Base-by-base conservation (phyloP, 2,113 vertebrate genomes). In the Pangasianodon hypophthalmus region DNA sequence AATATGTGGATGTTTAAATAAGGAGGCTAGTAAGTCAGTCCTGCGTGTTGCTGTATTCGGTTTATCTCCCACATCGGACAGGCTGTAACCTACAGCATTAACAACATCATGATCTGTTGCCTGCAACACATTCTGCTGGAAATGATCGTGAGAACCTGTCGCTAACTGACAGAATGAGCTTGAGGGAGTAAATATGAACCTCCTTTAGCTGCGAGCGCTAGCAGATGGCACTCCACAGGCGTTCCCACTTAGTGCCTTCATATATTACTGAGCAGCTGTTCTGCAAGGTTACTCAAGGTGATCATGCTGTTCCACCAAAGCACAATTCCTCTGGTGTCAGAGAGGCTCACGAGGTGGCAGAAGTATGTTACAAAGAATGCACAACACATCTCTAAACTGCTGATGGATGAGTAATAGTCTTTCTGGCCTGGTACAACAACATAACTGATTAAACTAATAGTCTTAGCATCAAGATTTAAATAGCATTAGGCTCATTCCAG, bases 171-270 rank as follows among this genome's bases (percentile, higher is more conserved):
- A 18, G 48, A 62, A 86, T 44, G 16, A 71, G 89, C 88, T 46
- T 24, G 56, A 75, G 73, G 29, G 3, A 69, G 37, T 58, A 75
- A 71, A 50, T 11, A n/a, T 58, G 67, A 60, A 77, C 10, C n/a
- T 64, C 58, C 87, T 88, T 52, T 26, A 52, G 77, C 48, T 73
- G 67, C 41, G 24, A 84, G 50, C 18, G 19, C 79, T 71, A 90
- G 75, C 91, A 91, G 88, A 91, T 91, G 91, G 91, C 52, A 75
- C 84, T 56, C 87, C 56, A 82, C 91, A 86, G 86, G 91, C 87
- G 81, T 81, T 84, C 75, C 54, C 73, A 88, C 71, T 62, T 87
- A 88, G 44, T 62, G 77, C 21, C 21, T 77, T 73, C 80, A 87
- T 80, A 64, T 24, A 88, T 85, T 83, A 81, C 21, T 75, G 88